Conservation (phyloP, 2,888 invertebrate species). For the Sphecodes monilicornis region DNA sequence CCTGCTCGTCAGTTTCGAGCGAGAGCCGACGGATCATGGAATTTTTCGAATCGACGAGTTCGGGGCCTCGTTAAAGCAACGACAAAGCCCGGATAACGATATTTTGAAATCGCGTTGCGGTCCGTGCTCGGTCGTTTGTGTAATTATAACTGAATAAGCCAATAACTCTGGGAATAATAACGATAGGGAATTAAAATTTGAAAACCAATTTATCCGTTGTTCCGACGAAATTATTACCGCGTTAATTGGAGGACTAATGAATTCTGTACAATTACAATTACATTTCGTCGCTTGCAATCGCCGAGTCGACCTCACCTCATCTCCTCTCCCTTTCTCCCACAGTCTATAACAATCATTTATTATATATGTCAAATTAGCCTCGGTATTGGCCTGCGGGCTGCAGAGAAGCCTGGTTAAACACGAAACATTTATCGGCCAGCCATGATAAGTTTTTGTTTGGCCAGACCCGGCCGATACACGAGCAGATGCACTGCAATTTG, state of each 20-base stretch:
- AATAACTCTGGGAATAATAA: constrained; percentile 66
- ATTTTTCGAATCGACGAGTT: constrained; percentile 21
- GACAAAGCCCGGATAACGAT: constrained; percentile 42
- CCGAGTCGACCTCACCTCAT: constrained; percentile 9
- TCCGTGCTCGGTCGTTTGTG: constrained; percentile 56
- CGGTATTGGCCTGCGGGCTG: constrained; percentile 17
- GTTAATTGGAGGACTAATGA: constrained; percentile 70
- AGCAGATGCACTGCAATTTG: background rate
- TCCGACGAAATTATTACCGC: constrained; percentile 66
- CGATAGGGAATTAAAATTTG: constrained; percentile 70
- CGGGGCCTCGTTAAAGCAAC: constrained; percentile 10
- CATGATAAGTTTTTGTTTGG: constrained; percentile 52
- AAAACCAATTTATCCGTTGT: constrained; percentile 67
- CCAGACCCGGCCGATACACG: constrained; percentile 22
- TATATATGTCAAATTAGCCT: constrained; percentile 51
- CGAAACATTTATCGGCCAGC: constrained; percentile 40
- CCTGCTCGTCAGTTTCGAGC: background rate
- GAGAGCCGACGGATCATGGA: background rate
- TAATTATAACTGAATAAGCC: constrained; percentile 66
- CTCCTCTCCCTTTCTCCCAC: background rate
- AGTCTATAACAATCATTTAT: constrained; percentile 54
- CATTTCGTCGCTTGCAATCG: constrained; percentile 49
- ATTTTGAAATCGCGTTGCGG: constrained; percentile 56
- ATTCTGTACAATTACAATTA: constrained; percentile 63
- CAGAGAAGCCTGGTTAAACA: constrained; percentile 36